These are phyloP conservation scores for Pteruthius melanotis DNA, from an alignment of 2,113 vertebrate species.

Conservation along the genomic window DNA sequence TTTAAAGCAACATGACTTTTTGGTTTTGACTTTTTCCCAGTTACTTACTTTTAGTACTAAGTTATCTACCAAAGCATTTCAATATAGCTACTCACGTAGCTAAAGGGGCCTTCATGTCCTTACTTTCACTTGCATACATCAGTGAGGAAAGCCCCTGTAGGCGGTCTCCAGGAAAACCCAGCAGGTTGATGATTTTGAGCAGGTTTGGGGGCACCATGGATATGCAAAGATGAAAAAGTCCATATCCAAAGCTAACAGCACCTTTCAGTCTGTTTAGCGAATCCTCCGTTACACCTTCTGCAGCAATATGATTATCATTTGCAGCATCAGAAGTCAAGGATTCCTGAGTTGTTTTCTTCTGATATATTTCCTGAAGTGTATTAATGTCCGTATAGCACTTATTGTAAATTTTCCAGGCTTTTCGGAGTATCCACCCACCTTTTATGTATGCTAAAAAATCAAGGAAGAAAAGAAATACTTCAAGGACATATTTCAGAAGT, in stretches of 20 bases:
- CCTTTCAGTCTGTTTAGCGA: slow-evolving; percentile 95
- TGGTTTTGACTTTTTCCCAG: slow-evolving; percentile 22
- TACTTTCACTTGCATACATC: slow-evolving; percentile 97
- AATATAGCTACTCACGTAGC: slow-evolving; percentile 97
- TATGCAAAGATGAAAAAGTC: slow-evolving; percentile 99
- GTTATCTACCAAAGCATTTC: slow-evolving; percentile 78
- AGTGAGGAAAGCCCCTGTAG: slow-evolving; percentile 94
- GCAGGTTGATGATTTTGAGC: slow-evolving; percentile 98
- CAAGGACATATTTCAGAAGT: not conserved
- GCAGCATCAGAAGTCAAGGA: slow-evolving; percentile 83
- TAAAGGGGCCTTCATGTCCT: slow-evolving; percentile 99
- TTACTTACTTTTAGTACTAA: slow-evolving; percentile 76
- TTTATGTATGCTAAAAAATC: slow-evolving; percentile 88
- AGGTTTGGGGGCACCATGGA: slow-evolving; percentile 99
- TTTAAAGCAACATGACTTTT: slow-evolving; percentile 28
- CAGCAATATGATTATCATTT: slow-evolving; percentile 87
- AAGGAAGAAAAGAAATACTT: not conserved
- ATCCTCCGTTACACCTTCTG: slow-evolving; percentile 86
- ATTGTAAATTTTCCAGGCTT: slow-evolving; percentile 99
- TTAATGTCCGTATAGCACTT: slow-evolving; percentile 98
- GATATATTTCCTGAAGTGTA: slow-evolving; percentile 87
- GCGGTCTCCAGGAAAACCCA: slow-evolving; percentile 98
- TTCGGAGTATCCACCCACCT: slow-evolving; percentile 98
- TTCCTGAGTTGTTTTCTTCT: slow-evolving; percentile 81
- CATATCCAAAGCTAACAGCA: slow-evolving; percentile 98